Conservation (phyloP, 2,888 invertebrate species). For the Brenthis ino region DNA sequence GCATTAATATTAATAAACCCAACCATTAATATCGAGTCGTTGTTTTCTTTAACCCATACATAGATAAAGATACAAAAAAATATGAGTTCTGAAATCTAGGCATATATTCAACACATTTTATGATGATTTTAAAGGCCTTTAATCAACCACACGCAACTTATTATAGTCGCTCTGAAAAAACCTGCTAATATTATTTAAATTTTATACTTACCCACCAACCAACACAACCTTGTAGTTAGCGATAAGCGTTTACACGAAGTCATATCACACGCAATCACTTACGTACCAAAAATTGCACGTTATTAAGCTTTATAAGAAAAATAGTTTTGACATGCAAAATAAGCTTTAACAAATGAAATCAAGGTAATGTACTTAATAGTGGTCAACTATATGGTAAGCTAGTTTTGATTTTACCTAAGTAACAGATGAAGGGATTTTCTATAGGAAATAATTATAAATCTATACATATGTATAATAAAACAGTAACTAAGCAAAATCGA, state of each 20-base stretch:
- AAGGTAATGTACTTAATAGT: too few relatives aligned
- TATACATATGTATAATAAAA: too few relatives aligned
- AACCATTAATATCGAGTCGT: too few relatives aligned
- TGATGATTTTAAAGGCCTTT: not conserved
- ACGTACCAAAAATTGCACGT: conserved; percentile 6
- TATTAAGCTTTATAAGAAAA: conserved; percentile 9
- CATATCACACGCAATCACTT: conserved; percentile 23
- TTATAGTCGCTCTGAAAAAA: not conserved
- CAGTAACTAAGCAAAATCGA: too few relatives aligned
- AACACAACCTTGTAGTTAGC: conserved; percentile 11
- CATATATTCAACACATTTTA: not conserved
- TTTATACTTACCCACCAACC: not conserved
- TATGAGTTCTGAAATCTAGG: too few relatives aligned
- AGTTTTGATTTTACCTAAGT: too few relatives aligned
- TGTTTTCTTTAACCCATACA: too few relatives aligned
- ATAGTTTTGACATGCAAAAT: not conserved
- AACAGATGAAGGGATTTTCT: too few relatives aligned
- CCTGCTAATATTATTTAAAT: conserved; percentile 11
- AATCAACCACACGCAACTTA: conserved; percentile 1
- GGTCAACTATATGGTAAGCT: too few relatives aligned
- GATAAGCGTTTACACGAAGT: conserved; percentile 16
- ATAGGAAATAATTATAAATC: too few relatives aligned
- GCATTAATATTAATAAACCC: too few relatives aligned
- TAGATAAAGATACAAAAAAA: too few relatives aligned
- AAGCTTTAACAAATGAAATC: not conserved